Percentiles rank a stretch among this genome's conserved stretches.
These are phyloP conservation scores for Lytechinus variegatus DNA, from an alignment of 35 echinoderm and acorn worm species.

Conservation along the genomic window DNA sequence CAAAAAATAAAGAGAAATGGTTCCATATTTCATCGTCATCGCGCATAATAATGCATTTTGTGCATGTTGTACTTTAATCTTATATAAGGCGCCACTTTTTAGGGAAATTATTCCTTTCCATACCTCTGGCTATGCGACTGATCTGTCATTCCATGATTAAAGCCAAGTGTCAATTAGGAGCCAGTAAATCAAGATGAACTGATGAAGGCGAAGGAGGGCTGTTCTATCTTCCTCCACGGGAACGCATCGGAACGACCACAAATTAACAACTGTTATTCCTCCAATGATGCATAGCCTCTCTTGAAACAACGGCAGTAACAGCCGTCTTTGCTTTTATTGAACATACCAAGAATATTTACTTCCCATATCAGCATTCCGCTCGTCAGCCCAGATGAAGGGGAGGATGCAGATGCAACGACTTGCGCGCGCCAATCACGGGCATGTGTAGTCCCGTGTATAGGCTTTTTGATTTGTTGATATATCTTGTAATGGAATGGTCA, in stretches of 20 bases:
- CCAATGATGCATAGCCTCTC: neutral
- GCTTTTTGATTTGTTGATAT: neutral
- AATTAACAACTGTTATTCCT: neutral
- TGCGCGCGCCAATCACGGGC: neutral
- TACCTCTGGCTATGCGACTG: too few relatives aligned
- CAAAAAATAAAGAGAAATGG: too few relatives aligned
- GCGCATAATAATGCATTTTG: too few relatives aligned
- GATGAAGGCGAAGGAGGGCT: neutral
- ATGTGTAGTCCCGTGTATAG: neutral
- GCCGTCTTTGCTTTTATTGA: neutral
- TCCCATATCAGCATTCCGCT: neutral
- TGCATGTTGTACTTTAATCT: too few relatives aligned
- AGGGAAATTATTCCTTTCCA: too few relatives aligned
- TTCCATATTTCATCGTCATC: too few relatives aligned
- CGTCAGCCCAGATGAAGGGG: neutral
- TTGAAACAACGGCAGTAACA: neutral
- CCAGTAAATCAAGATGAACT: neutral
- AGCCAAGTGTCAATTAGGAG: neutral
- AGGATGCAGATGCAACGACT: neutral
- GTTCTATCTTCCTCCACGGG: neutral
- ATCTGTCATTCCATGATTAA: neutral
- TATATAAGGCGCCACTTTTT: too few relatives aligned
- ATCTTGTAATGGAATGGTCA: neutral
- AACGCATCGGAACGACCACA: neutral
- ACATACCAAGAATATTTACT: slow-evolving; percentile 5